phyloP scores from a whole-genome alignment of 2,888 invertebrate species.

The Abrostola tripartita region DNA sequence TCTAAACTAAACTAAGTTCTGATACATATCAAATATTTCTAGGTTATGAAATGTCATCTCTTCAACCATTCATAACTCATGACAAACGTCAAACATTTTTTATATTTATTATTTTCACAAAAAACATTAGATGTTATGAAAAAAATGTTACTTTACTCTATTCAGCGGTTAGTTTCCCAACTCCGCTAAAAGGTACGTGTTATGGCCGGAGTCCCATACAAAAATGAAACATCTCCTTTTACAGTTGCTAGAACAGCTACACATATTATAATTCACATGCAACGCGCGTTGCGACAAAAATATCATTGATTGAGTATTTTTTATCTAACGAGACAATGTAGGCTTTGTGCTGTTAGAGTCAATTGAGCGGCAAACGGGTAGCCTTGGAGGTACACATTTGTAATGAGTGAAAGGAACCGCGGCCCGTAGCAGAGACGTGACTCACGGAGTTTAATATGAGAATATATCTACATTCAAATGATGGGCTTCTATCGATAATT shows the following conservation, averaged over 20 bases:
- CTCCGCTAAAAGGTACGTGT: no score
- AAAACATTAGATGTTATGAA: no score
- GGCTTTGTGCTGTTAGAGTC: slow-evolving; percentile 69
- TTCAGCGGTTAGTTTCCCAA: no score
- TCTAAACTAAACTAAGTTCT: no score
- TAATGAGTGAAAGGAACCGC: slow-evolving; percentile 84
- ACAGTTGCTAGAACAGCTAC: not conserved
- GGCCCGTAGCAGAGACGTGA: slow-evolving; percentile 72
- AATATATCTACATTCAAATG: slow-evolving; percentile 36
- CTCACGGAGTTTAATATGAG: slow-evolving; percentile 71
- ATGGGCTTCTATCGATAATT: slow-evolving; percentile 8
- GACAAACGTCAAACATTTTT: no score
- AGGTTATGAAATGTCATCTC: no score
- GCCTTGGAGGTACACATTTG: slow-evolving; percentile 81
- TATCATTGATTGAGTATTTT: slow-evolving; percentile 49
- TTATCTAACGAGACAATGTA: slow-evolving; percentile 66
- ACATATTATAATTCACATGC: slow-evolving; percentile 18
- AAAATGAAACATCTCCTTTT: no score
- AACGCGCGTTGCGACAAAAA: slow-evolving; percentile 30
- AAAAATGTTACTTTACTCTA: no score
- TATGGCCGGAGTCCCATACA: no score
- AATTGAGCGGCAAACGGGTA: slow-evolving; percentile 74
- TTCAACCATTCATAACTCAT: no score
- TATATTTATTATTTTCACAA: no score
- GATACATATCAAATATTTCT: no score